Base-by-base conservation (phyloP, 2,113 vertebrate species). In the Phoxinus phoxinus region DNA sequence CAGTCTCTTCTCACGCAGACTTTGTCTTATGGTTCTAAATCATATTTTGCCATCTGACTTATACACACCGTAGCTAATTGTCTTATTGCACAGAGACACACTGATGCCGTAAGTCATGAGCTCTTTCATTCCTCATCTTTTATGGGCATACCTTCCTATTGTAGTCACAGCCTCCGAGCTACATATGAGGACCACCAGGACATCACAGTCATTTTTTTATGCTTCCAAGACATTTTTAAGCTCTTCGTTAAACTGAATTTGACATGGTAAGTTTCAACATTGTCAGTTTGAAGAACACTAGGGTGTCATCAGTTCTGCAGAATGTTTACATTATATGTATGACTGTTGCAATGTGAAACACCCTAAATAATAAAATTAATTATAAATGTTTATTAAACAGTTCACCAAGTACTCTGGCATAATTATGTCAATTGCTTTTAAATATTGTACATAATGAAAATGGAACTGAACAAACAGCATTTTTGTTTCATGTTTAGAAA, bases 51-150 rank as follows among this genome's bases (percentile, higher is more conserved):
- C 32, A 73, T 58, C 19, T 58, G 10, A 37, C 32, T n/a, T n/a
- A 13, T 73, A 51, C 21, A 56, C 25, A 41, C 13, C 69, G 1
- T 83, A 74, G n/a, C 58, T 72, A 53, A 44, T 21, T 73, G 35
- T 77, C 44, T 76, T 41, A 19, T 63, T 84, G 27, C 30, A 19
- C 53, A 59, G 23, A 51, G 41, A 53, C 73, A 48, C 30, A 65
- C 27, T 65, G 83, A 84, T 61, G 72, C 48, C 6, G 21, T 73
- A 15, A 13, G 59, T 76, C 56, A 23, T 23, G 83, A 23, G 21
- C 10, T 25, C 35, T 59, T n/a, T 77, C 9, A 51, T 53, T 79
- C 25, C 74, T 78, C n/a, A 58, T 37, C n/a, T 85, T 85, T 67
- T 78, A 53, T 53, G 32, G 30, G 59, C 51, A 73, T 51, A 48